Conservation (phyloP, 2,113 vertebrate species). For the Melierax canorus region DNA sequence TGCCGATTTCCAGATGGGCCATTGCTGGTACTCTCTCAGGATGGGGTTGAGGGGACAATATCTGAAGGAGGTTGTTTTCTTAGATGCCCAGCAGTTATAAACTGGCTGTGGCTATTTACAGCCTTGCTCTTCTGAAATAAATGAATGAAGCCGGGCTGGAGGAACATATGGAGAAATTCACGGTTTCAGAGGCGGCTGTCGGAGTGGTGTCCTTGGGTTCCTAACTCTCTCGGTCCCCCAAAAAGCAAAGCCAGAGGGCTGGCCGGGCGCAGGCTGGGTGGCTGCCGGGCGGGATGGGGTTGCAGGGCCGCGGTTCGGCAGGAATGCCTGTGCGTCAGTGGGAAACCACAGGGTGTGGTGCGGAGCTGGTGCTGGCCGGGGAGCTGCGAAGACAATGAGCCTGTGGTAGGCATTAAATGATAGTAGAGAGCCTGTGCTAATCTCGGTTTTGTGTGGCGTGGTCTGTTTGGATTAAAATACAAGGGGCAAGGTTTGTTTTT, state of each 20-base stretch:
- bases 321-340: background rate
- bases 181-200: background rate
- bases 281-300: background rate
- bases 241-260: background rate
- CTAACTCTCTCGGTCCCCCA: background rate
- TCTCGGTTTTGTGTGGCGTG: background rate
- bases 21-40: background rate
- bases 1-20: background rate
- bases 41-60: background rate
- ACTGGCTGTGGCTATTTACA: background rate
- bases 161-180: rapidly evolving
- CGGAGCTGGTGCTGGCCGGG: rapidly evolving
- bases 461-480: constrained; percentile 6
- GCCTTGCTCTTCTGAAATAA: background rate
- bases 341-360: background rate
- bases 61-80: background rate
- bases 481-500: background rate
- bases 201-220: background rate
- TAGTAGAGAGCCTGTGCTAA: background rate
- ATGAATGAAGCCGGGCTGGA: background rate
- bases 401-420: background rate
- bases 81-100: background rate
- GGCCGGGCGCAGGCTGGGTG: background rate
- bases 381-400: background rate
- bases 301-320: background rate